A percentile compares a stretch with the other conserved stretches of the same genome.
Conservation (phyloP, 2,797 vertebrate genomes). For the Chelonia mydas region DNA sequence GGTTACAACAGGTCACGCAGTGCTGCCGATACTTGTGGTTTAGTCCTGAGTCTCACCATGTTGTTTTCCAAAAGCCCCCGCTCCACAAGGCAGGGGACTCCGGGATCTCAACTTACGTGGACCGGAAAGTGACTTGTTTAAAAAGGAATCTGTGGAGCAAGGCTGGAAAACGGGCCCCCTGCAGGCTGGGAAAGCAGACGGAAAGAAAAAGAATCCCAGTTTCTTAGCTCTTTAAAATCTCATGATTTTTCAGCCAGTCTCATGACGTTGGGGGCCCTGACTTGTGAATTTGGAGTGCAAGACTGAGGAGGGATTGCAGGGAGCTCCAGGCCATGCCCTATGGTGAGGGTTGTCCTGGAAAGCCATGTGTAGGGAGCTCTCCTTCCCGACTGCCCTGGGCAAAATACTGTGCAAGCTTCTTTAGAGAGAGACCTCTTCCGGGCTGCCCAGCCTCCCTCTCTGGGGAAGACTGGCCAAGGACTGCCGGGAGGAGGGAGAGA, state of each 20-base stretch:
- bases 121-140: not conserved
- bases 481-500: not conserved
- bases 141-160: not conserved
- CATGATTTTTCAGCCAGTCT: not conserved
- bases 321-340: fast-evolving
- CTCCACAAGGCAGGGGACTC: not conserved
- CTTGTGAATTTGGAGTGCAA: not conserved
- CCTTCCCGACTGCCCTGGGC: not conserved
- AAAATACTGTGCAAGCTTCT: not conserved
- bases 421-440: not conserved
- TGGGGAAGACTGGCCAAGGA: not conserved
- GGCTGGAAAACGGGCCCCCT: not conserved
- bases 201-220: not conserved
- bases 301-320: not conserved
- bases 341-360: not conserved
- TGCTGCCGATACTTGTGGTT: not conserved
- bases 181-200: not conserved
- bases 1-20: not conserved
- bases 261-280: not conserved
- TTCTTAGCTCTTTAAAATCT: not conserved
- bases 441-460: not conserved
- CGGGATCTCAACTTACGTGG: not conserved
- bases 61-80: not conserved
- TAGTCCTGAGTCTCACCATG: not conserved
- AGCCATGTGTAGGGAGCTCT: not conserved